Percentiles rank a stretch among this genome's conserved stretches.
Evolutionary conservation across 2,888 invertebrate species (phyloP).

Genomic region (Sinohyriopsis cumingii): DNA sequence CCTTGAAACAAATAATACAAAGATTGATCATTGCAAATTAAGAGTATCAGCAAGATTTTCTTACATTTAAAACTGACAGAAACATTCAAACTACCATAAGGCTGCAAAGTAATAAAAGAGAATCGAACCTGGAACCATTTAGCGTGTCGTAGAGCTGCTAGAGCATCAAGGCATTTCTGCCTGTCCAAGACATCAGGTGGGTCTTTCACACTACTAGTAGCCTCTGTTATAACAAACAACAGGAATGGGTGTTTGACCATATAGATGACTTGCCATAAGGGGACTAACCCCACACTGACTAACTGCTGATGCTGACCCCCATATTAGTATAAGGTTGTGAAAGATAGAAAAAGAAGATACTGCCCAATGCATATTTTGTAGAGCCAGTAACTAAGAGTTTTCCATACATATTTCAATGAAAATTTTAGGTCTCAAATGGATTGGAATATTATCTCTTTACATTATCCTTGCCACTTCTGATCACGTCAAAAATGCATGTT

Average conservation of each 20-base stretch:
- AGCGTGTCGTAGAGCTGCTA: conserved; percentile 99
- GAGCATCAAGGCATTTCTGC: conserved; percentile 99
- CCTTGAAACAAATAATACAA: conserved; percentile 1
- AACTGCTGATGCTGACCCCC: not conserved
- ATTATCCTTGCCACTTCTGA: too few species aligned
- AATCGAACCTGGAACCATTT: conserved; percentile 99
- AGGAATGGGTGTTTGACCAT: conserved; percentile 72
- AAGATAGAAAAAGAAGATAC: not conserved
- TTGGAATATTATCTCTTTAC: too few species aligned
- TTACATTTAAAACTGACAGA: conserved; percentile 5
- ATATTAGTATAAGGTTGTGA: not conserved
- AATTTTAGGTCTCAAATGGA: too few species aligned
- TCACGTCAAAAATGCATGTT: too few species aligned
- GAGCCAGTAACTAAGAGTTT: not conserved
- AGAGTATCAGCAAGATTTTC: not conserved
- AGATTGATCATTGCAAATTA: conserved; percentile 9
- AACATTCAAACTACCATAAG: conserved; percentile 49
- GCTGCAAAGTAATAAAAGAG: conserved; percentile 66
- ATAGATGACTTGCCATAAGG: conserved; percentile 6
- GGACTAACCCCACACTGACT: conserved; percentile 2
- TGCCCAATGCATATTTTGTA: not conserved
- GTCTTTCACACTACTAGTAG: conserved; percentile 75
- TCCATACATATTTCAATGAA: too few species aligned
- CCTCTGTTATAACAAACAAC: conserved; percentile 51
- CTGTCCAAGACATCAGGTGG: conserved; percentile 95